Base-by-base conservation (phyloP, 2,113 vertebrate genomes). In the Ivindomyrus marchei region DNA sequence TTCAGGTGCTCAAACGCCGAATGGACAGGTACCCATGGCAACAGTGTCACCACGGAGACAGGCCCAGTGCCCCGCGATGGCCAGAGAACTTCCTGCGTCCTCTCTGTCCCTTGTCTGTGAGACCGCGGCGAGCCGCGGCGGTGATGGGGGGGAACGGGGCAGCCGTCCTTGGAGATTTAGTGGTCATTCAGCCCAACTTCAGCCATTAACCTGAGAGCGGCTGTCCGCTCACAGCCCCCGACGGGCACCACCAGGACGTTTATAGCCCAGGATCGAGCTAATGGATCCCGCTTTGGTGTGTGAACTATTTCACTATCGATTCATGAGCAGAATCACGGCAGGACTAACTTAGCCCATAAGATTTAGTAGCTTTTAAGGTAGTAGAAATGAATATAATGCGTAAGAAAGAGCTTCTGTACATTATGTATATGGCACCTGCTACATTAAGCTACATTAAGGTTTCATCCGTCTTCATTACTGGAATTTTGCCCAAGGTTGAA, bases 401-500 rank as follows among this genome's bases (percentile, higher is more conserved):
- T 98, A 98, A 97, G 97, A 98, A 99, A 99, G 97, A 99, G 98
- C 97, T 97, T 98, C 97, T 97, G 97, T 97, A 99, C 98, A 98
- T 98, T 98, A 98, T 96, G 97, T 96, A 98, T 97, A 97, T 97
- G 98, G 98, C 98, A 99, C 97, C 97, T 98, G 98, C 98, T 98
- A 98, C 98, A 98, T 99, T 99, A 99, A 97, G 98, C 97, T 98
- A 96, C 98, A 99, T 99, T 99, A 99, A 99, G 98, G 96, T 98
- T 98, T 99, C 97, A 99, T 99, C 98, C 95, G 96, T 99, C 98
- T 99, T 99, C 98, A 99, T 99, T 99, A 99, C 98, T 99, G 98
- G 98, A 97, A 96, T 94, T 94, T 93, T 96, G 97, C 98, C 98
- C 96, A 99, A 99, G 98, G 98, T 98, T 99, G 98, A 98, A 97